phyloP scores from a whole-genome alignment of 2,797 vertebrate species.

The Rhinatrema bivittatum region DNA sequence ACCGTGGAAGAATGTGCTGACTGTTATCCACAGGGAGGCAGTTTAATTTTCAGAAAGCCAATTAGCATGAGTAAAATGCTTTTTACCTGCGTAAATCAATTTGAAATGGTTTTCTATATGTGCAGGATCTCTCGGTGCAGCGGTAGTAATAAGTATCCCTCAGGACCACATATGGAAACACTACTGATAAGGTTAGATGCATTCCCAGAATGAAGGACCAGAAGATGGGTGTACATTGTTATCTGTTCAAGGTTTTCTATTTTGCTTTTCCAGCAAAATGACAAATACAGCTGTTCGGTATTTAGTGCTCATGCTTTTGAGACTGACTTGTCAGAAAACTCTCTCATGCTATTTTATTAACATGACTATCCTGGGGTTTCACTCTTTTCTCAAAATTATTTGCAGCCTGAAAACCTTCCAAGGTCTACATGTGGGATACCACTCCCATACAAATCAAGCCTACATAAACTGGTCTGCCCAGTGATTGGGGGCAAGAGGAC shows the following conservation, averaged over 20 bases:
- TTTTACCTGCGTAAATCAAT: too few relatives aligned
- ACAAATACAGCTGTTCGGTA: slow-evolving; percentile 14
- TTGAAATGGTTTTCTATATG: too few relatives aligned
- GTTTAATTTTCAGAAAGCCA: too few relatives aligned
- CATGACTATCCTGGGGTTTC: slow-evolving; percentile 4
- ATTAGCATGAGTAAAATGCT: too few relatives aligned
- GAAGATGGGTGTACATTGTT: slow-evolving; percentile 9
- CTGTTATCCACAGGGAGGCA: too few relatives aligned
- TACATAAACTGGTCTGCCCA: too few relatives aligned
- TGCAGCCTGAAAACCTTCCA: slow-evolving; percentile 2
- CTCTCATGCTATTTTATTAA: slow-evolving; percentile 14
- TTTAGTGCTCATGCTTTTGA: slow-evolving; percentile 10
- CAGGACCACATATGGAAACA: too few relatives aligned
- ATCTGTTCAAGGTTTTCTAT: slow-evolving; percentile 1
- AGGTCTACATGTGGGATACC: slow-evolving; percentile 1
- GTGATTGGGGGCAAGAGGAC: too few relatives aligned
- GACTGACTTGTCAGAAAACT: slow-evolving; percentile 1
- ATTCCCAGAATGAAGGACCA: not conserved
- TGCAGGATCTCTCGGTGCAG: too few relatives aligned
- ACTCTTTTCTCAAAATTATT: slow-evolving; percentile 5
- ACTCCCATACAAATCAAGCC: too few relatives aligned
- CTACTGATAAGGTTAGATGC: not conserved
- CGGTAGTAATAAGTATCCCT: too few relatives aligned
- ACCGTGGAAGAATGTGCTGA: too few relatives aligned
- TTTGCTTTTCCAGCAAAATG: slow-evolving; percentile 10